Percentiles rank a stretch among this genome's conserved stretches.
phyloP scores from a whole-genome alignment of 1,140 invertebrate genomes.

The Helicoverpa armigera region DNA sequence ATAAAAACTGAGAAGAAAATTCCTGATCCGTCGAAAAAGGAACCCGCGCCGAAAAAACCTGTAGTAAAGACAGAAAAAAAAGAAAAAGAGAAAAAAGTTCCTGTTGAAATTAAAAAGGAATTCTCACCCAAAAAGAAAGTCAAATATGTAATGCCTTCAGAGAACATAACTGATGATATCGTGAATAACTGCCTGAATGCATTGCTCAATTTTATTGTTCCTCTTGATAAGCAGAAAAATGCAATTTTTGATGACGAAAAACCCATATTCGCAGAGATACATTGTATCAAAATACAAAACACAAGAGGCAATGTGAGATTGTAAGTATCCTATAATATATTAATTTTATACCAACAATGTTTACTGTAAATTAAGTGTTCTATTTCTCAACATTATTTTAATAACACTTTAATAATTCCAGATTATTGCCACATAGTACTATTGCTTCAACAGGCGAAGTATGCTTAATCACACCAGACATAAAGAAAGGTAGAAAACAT shows the following conservation, averaged over 20 bases:
- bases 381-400: background rate
- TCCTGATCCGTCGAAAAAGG: conserved; percentile 34
- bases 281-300: conserved; percentile 79
- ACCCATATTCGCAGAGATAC: conserved; percentile 78
- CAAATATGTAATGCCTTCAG: conserved; percentile 75
- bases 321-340: conserved; percentile 61
- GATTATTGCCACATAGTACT: conserved; percentile 77
- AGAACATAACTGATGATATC: conserved; percentile 65
- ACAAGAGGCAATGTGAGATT: conserved; percentile 72
- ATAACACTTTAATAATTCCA: conserved; percentile 55
- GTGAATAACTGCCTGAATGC: conserved; percentile 69
- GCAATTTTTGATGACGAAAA: conserved; percentile 77
- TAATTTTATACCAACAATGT: background rate
- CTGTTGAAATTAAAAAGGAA: conserved; percentile 36
- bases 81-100: conserved; percentile 44
- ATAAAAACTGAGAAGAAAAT: conserved; percentile 27
- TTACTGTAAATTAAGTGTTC: background rate
- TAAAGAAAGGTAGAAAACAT: conserved; percentile 84
- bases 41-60: conserved; percentile 62
- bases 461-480: conserved; percentile 86
- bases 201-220: conserved; percentile 70
- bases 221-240: conserved; percentile 71
- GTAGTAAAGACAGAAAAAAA: conserved; percentile 53
- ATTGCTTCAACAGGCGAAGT: conserved; percentile 83
- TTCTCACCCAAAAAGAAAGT: conserved; percentile 52